phyloP scores from a whole-genome alignment of 2,888 invertebrate genomes.

The Chirona hameri region DNA sequence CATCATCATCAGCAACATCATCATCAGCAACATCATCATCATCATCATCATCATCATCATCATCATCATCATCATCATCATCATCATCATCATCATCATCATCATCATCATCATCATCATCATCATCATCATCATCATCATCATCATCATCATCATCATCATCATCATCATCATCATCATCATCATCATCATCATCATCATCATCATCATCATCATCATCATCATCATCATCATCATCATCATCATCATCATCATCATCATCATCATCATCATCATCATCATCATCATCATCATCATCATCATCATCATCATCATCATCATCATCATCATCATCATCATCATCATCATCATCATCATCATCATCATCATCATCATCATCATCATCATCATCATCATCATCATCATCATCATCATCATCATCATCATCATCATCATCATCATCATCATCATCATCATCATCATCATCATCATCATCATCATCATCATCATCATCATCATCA shows the following conservation, averaged over 20 bases:
- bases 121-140: constrained; percentile 22
- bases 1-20: too few species aligned
- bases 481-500: too few species aligned
- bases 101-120: constrained; percentile 22
- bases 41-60: constrained; percentile 22
- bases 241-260: constrained; percentile 22
- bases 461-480: constrained; percentile 22
- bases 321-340: constrained; percentile 22
- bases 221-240: constrained; percentile 22
- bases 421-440: constrained; percentile 22
- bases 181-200: constrained; percentile 22
- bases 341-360: constrained; percentile 22
- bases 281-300: constrained; percentile 22
- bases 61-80: constrained; percentile 22
- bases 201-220: constrained; percentile 22
- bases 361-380: constrained; percentile 22
- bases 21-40: too few species aligned
- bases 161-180: constrained; percentile 22
- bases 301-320: constrained; percentile 22
- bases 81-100: constrained; percentile 22
- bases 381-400: constrained; percentile 22
- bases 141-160: constrained; percentile 22
- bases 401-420: constrained; percentile 22
- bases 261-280: constrained; percentile 22
- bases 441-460: constrained; percentile 22